These are phyloP conservation scores for Hyles lineata DNA, from an alignment of 2,888 invertebrate species.

Conservation along the genomic window DNA sequence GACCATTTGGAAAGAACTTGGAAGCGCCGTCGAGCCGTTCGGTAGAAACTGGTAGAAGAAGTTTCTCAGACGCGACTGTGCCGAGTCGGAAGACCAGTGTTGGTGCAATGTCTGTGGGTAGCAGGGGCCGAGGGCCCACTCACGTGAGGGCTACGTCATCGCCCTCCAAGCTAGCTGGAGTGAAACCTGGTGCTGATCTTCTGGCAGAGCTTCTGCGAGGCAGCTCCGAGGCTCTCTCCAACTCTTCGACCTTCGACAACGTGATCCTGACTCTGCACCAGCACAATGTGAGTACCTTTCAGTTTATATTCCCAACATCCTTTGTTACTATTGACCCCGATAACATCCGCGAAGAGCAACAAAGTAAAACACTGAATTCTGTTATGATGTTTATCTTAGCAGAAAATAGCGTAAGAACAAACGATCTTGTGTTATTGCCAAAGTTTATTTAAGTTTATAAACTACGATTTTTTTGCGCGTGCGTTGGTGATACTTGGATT, in stretches of 20 bases:
- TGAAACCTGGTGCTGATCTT: constrained; percentile 84
- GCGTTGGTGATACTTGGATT: constrained; percentile 38
- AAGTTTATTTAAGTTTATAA: constrained; percentile 64
- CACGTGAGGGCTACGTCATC: constrained; percentile 92
- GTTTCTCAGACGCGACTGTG: constrained; percentile 78
- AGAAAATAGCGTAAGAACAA: constrained; percentile 70
- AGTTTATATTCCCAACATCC: constrained; percentile 43
- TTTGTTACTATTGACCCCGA: constrained; percentile 56
- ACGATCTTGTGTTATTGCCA: constrained; percentile 69
- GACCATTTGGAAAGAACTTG: constrained; percentile 85
- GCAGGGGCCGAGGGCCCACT: constrained; percentile 79
- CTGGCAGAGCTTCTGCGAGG: constrained; percentile 91
- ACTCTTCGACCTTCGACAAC: constrained; percentile 82
- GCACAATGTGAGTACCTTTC: constrained; percentile 76
- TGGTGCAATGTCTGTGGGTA: constrained; percentile 73
- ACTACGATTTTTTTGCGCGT: constrained; percentile 54
- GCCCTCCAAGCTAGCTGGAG: constrained; percentile 90
- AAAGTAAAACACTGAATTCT: constrained; percentile 64
- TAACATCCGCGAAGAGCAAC: constrained; percentile 62
- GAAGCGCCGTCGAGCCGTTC: constrained; percentile 82
- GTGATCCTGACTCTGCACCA: constrained; percentile 80
- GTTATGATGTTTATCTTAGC: constrained; percentile 72
- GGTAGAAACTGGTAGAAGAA: constrained; percentile 82
- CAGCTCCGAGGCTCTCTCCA: constrained; percentile 91
- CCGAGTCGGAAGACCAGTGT: constrained; percentile 87